A percentile compares a stretch with the other conserved stretches of the same genome.
Evolutionary conservation across 2,113 vertebrate genomes (phyloP).

Genomic region (Centropristis striata): DNA sequence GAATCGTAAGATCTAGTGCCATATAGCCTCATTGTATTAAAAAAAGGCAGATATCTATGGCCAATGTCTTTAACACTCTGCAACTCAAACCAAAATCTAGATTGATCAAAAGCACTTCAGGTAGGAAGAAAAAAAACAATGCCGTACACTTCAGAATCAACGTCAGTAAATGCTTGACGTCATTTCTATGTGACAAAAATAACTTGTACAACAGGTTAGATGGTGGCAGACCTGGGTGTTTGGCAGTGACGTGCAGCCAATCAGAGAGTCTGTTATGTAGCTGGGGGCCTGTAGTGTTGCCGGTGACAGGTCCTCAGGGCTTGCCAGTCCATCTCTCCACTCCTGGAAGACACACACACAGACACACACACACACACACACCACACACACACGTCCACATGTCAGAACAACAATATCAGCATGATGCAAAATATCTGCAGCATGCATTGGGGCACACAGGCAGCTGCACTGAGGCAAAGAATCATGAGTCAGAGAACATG

Average conservation of each 20-base stretch:
- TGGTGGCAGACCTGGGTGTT: slow-evolving; percentile 76
- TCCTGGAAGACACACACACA: slow-evolving; percentile 76
- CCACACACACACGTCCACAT: not conserved
- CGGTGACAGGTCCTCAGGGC: slow-evolving; percentile 80
- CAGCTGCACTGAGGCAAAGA: slow-evolving; percentile 3
- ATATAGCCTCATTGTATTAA: no score
- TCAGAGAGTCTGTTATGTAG: slow-evolving; percentile 79
- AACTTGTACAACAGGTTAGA: not conserved
- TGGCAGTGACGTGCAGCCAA: slow-evolving; percentile 74
- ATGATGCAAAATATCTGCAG: slow-evolving; percentile 11
- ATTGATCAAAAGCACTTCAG: no score
- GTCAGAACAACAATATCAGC: slow-evolving; percentile 37
- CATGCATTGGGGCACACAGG: not conserved
- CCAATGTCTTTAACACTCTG: no score
- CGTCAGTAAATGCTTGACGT: no score
- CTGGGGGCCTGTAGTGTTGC: slow-evolving; percentile 79
- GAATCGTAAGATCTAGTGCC: no score
- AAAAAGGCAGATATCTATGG: no score
- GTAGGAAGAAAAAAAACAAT: no score
- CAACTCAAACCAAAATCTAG: no score
- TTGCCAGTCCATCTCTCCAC: slow-evolving; percentile 82
- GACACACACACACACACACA: slow-evolving; percentile 26
- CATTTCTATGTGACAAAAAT: not conserved
- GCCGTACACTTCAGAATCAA: no score
- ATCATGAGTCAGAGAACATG: slow-evolving; percentile 24